Evolutionary conservation across 2,888 invertebrate species (phyloP).

Genomic region (Drosophila mimica): DNA sequence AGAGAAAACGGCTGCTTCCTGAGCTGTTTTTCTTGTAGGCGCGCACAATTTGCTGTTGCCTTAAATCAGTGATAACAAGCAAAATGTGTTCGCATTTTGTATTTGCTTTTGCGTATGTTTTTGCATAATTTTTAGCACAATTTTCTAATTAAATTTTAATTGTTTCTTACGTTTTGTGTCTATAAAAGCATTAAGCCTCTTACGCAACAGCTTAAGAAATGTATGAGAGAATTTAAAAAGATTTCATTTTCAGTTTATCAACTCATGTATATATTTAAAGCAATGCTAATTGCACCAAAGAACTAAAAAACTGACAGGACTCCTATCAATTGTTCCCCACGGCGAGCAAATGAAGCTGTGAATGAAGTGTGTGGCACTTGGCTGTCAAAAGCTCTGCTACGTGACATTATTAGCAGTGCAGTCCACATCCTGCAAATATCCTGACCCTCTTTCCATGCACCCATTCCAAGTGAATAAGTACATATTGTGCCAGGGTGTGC

Average conservation of each 20-base stretch:
- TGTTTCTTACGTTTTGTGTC: background rate
- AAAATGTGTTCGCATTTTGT: conserved; percentile 37
- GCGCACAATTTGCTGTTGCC: conserved; percentile 46
- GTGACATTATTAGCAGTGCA: conserved; percentile 78
- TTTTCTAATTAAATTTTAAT: conserved; percentile 39
- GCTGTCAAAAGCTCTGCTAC: conserved; percentile 73
- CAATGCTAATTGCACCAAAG: conserved; percentile 36
- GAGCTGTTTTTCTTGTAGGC: conserved; percentile 37
- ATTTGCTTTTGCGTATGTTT: conserved; percentile 56
- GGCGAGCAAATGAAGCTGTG: conserved; percentile 5
- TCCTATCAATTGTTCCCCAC: conserved; percentile 34
- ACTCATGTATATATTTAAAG: conserved; percentile 11
- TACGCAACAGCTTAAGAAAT: background rate
- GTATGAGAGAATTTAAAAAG: too few relatives aligned
- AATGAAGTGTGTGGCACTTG: conserved; percentile 59
- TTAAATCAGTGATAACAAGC: conserved; percentile 51
- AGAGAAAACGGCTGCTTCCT: conserved; percentile 34
- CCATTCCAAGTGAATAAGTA: conserved; percentile 14
- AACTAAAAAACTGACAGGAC: conserved; percentile 12
- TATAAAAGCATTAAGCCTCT: background rate
- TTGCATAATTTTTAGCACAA: conserved; percentile 56
- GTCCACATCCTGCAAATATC: conserved; percentile 45
- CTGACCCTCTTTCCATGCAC: conserved; percentile 1
- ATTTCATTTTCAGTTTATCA: background rate
- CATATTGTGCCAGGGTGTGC: conserved; percentile 37